Base-by-base conservation (phyloP, 2,888 invertebrate species). In the Drosophila melanosoma region DNA sequence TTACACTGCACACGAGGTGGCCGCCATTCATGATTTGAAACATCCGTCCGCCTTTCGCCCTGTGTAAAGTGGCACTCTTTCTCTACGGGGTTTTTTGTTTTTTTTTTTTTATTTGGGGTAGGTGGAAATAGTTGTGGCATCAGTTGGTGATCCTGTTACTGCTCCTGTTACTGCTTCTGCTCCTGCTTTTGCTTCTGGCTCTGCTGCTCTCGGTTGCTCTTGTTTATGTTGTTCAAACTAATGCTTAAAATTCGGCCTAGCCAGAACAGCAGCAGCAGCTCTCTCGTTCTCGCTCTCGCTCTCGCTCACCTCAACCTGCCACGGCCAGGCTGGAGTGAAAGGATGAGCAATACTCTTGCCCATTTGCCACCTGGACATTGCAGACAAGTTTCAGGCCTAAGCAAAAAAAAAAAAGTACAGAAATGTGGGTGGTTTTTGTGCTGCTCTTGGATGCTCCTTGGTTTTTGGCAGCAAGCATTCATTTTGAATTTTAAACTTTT, bases 141-240 rank as follows among this genome's bases (percentile, higher is more conserved):
- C 66, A 57, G 51, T 74, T 64, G 23, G 10, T 49, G 49, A 26
- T 15, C 12, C 45, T 40, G 38, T 29, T 29, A 29, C 26, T 26
- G 26, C n/a, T n/a, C n/a, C n/a, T n/a, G n/a, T 1, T 2, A 1
- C 23, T 23, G 23, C 42, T 20, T 17, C 26, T 26, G 48, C 48
- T 48, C 15, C 23, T 48, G 48, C 6, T 29, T 6, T 29, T 51
- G 51, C 48, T 45, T 12, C 36, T 54, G 54, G 40, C n/a, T 10
- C 29, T 40, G n/a, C 20, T 57, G 53, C 23, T 38, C 26, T 36
- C 26, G 23, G 35, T 23, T 26, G 36, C 54, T 26, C 63, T 73
- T 87, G 82, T 89, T 90, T 84, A 79, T 90, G 83, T 90, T 85
- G 87, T 90, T 85, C 83, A 85, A 89, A 83, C 83, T 87, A 89